phyloP scores from a whole-genome alignment of 2,113 vertebrate species.

The Ranitomeya imitator region DNA sequence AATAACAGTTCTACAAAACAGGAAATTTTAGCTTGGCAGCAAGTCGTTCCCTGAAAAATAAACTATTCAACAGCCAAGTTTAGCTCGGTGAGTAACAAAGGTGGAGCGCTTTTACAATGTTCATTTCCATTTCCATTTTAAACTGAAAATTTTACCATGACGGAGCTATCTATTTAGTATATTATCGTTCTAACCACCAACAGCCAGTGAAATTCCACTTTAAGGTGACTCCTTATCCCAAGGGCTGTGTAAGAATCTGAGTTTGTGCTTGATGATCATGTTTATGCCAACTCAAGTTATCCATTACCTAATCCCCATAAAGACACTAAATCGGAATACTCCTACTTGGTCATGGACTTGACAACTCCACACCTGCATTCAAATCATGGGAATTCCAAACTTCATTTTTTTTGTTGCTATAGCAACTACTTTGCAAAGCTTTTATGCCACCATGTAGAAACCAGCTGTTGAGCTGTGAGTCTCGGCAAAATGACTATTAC shows the following conservation, averaged over 20 bases:
- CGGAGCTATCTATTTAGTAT: not conserved
- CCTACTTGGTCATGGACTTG: constrained; percentile 11
- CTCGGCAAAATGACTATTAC: not conserved
- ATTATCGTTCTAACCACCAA: not conserved
- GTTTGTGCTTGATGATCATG: not conserved
- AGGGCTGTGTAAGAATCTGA: not conserved
- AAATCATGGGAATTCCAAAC: not conserved
- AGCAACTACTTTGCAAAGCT: not conserved
- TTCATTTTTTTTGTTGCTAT: not conserved
- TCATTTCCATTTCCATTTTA: not conserved
- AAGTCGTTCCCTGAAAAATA: not conserved
- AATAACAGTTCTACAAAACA: constrained; percentile 7
- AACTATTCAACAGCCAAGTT: not conserved
- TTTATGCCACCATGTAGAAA: no score
- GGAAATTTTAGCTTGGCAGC: not conserved
- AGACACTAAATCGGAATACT: not conserved
- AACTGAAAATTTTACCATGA: not conserved
- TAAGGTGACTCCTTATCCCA: not conserved
- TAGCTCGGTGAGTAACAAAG: not conserved
- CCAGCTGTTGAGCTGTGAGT: not conserved
- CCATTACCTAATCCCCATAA: not conserved
- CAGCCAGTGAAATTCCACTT: not conserved
- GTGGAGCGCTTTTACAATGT: not conserved
- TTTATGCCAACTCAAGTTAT: not conserved
- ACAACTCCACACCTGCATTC: not conserved